These are phyloP conservation scores for Sinhomidia bicolor DNA, from an alignment of 2,888 invertebrate species.

Conservation along the genomic window DNA sequence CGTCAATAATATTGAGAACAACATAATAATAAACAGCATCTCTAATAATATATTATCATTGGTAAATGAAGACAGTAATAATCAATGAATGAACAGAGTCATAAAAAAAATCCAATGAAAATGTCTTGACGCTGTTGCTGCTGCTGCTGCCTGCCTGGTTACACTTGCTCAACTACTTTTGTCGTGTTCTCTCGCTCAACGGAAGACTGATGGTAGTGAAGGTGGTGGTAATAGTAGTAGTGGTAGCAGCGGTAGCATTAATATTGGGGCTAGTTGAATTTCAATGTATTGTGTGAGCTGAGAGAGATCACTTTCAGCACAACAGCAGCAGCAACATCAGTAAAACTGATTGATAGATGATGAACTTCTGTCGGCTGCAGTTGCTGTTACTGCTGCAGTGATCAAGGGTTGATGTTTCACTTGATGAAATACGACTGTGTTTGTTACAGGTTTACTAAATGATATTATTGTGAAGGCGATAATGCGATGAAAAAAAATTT, in stretches of 20 bases:
- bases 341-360: constrained; percentile 2
- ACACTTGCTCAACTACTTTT: too few relatives aligned
- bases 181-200: too few relatives aligned
- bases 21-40: too few relatives aligned
- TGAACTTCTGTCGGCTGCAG: neutral
- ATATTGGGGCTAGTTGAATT: constrained; percentile 43
- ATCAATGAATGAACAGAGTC: too few relatives aligned
- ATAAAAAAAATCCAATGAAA: too few relatives aligned
- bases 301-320: neutral
- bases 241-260: neutral
- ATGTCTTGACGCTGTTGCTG: too few relatives aligned
- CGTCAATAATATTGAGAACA: too few relatives aligned
- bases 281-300: neutral
- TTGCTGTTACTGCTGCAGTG: too few relatives aligned
- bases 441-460: constrained; percentile 7
- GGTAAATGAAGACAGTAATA: too few relatives aligned
- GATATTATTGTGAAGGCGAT: neutral
- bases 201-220: neutral
- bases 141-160: too few relatives aligned
- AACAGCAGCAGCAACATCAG: neutral
- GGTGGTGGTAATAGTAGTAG: neutral
- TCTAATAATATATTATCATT: too few relatives aligned
- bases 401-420: constrained; percentile 54
- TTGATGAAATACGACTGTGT: constrained; percentile 46
- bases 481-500: neutral